Evolutionary conservation across 2,888 invertebrate species (phyloP), one percentile per base, ranked within the genome.

Genomic region (Xanthorhoe designata): DNA sequence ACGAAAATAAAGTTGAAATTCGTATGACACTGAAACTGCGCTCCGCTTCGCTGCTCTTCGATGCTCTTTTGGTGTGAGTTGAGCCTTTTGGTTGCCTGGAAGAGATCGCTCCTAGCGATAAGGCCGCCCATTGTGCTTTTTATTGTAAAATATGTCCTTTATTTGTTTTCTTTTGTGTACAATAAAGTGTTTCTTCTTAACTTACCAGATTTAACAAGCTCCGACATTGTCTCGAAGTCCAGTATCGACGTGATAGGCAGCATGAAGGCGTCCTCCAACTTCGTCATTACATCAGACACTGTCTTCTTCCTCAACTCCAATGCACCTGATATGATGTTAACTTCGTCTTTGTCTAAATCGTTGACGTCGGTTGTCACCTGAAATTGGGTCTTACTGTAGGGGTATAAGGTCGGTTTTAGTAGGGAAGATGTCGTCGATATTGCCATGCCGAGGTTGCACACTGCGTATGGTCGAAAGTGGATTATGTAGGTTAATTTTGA

Each of bases 211-310:
- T 98, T 98, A 95, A 99, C 98, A 66, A 99, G 99, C 84, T 99
- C 98, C 0, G 98, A 97, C 83, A 99, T 98, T 0, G 98, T 99
- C 88, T 99, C 98, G 87, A 99, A 99, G 92, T 99, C 98, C 63
- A 99, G 94, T 9, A 97, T 93, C 0, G 98, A 96, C 78, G 98
- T 97, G 77, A 97, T 95, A 50, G 98, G 97, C 71, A 99, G 93
- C 99, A 99, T 99, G 90, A 97, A 99, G 38, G 98, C 98, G 88
- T 99, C 99, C 78, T 98, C 98, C 60, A 99, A 95, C 81, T 96
- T 97, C 7, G 99, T 99, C 99, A 99, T 99, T 15, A 99, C 97
- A 79, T 99, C 97, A 0, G 94, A 92, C 0, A 99, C 99, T 0
- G 96, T 97, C 90, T 99, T 87, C 75, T 87, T 87, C 63, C 87